Conservation (phyloP, 2,888 invertebrate genomes). For the Andrena marginata region DNA sequence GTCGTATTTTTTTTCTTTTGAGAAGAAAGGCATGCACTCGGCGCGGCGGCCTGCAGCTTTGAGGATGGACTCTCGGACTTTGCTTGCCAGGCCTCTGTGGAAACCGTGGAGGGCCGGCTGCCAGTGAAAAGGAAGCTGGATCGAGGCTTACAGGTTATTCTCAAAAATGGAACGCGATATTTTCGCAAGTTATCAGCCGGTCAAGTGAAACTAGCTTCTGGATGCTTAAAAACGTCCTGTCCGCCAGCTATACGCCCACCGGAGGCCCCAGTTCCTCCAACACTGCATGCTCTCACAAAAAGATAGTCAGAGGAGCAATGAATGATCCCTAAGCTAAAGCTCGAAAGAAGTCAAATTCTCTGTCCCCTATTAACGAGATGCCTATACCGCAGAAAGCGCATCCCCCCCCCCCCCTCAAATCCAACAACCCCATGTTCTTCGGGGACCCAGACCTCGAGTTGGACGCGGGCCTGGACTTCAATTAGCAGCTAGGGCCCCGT, state of each 20-base stretch:
- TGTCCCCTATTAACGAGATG: too few species aligned
- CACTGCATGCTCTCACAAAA: too few species aligned
- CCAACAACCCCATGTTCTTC: not conserved
- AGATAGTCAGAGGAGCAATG: not conserved
- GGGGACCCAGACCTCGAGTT: too few species aligned
- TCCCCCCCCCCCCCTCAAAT: not conserved
- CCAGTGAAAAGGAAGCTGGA: conserved; percentile 33
- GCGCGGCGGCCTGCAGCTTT: conserved; percentile 76
- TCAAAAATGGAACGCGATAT: conserved; percentile 29
- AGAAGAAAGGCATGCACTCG: conserved; percentile 71
- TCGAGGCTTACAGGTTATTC: conserved; percentile 27
- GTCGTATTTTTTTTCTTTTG: conserved; percentile 65
- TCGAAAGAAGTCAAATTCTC: too few species aligned
- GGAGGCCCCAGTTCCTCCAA: not conserved
- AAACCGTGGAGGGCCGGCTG: conserved; percentile 16
- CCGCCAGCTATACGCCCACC: not conserved
- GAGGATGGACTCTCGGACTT: conserved; percentile 80
- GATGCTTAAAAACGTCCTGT: conserved; percentile 10
- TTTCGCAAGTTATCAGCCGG: conserved; percentile 49
- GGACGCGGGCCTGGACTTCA: conserved; percentile 20
- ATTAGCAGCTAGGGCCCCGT: conserved; percentile 42
- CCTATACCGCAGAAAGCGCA: not conserved
- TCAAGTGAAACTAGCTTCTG: conserved; percentile 31
- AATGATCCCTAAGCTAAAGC: not conserved
- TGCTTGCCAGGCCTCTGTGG: conserved; percentile 71